Base-by-base conservation (phyloP, 2,888 invertebrate genomes). In the Limulus polyphemus region DNA sequence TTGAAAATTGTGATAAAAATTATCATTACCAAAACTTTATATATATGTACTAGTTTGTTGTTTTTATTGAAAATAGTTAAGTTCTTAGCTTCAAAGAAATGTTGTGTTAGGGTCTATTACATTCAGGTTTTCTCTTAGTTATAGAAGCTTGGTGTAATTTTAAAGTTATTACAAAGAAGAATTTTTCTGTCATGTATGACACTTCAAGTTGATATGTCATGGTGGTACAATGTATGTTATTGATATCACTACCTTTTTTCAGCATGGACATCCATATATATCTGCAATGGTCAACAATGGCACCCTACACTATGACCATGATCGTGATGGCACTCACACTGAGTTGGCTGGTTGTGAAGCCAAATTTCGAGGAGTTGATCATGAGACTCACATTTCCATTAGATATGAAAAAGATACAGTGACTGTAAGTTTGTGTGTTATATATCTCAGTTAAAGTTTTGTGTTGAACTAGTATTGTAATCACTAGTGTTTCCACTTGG, bases 211-310 rank as follows among this genome's bases (percentile, higher is more conserved):
- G 5, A 32, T n/a, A 7, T 1, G 1, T 32, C 3, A 32, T 5
- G 32, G 32, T 32, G 32, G 32, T 32, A 32, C 32, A 32, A 32
- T 32, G 32, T 32, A 32, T 32, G 3, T 32, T 32, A 32, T 7
- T 32, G 32, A 32, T 32, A 32, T 32, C 32, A 32, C 32, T 5
- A 32, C 32, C 32, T 32, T 64, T 62, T 72, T 73, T 12, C 77
- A 97, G 95, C 98, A 98, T 77, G 90, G 91, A 74, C 98, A 99
- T 81, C 99, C 99, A 0, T 99, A 91, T 77, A 86, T 99, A 71
- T 97, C 97, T 60, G 94, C 91, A 4, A 99, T 98, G 97, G 83
- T 99, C 3, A 97, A 93, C 77, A 98, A 99, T 78, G 99, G 99
- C 14, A 82, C 88, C 2, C 80, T 92, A 65, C 87, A 88, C 75